A percentile compares a stretch with the other conserved stretches of the same genome.
Conservation (phyloP, 2,888 invertebrate genomes). For the Hanleya hanleyi region DNA sequence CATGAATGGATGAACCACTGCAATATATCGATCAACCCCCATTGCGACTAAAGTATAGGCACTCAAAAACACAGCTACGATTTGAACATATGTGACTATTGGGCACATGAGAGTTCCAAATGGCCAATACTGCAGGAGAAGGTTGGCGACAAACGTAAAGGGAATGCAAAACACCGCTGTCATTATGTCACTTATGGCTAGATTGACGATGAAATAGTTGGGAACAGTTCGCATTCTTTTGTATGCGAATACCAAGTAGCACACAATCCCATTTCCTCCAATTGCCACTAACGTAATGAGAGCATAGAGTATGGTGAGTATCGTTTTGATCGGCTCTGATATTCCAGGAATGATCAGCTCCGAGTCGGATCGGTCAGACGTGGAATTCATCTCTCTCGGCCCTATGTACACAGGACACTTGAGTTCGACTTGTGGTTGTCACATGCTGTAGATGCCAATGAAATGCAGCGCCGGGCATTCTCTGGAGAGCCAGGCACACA, state of each 20-base stretch:
- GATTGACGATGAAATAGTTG: slow-evolving; percentile 52
- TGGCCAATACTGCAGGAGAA: slow-evolving; percentile 88
- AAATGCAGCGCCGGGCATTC: too few species aligned
- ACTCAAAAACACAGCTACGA: slow-evolving; percentile 78
- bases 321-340: slow-evolving; percentile 58
- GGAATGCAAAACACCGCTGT: slow-evolving; percentile 72
- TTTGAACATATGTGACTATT: slow-evolving; percentile 85
- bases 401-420: too few species aligned
- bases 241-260: slow-evolving; percentile 49
- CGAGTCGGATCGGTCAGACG: too few species aligned
- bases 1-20: slow-evolving; percentile 89
- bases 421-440: too few species aligned
- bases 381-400: too few species aligned
- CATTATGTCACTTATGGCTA: slow-evolving; percentile 55
- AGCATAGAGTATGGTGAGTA: slow-evolving; percentile 66
- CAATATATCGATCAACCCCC: slow-evolving; percentile 90
- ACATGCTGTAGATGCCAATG: too few species aligned
- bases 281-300: slow-evolving; percentile 62
- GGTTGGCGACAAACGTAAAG: slow-evolving; percentile 80
- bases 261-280: slow-evolving; percentile 59
- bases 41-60: slow-evolving; percentile 92
- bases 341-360: not conserved
- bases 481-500: too few species aligned
- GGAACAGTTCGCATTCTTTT: slow-evolving; percentile 66
- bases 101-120: slow-evolving; percentile 88